These are phyloP conservation scores for Engraulis encrasicolus DNA, from an alignment of 2,113 vertebrate genomes.

Conservation along the genomic window DNA sequence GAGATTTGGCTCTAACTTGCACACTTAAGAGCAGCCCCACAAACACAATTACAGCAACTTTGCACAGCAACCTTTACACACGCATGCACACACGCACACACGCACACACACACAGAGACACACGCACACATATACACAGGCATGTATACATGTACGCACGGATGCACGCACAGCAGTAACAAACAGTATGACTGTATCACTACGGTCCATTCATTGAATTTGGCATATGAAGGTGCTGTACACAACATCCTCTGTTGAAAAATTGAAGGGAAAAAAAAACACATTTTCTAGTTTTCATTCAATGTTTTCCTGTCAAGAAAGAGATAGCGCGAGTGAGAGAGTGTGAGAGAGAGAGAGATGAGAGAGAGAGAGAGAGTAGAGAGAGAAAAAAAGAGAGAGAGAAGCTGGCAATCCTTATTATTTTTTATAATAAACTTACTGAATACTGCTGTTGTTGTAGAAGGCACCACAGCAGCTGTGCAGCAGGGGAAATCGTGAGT, in stretches of 20 bases:
- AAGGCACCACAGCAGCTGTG: not conserved
- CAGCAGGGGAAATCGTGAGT: not conserved
- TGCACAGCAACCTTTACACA: not conserved
- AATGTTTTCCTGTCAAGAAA: too few relatives aligned
- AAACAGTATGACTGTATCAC: not conserved
- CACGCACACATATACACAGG: not conserved
- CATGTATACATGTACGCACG: conserved; percentile 53
- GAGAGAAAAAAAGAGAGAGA: not conserved
- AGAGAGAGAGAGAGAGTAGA: not conserved
- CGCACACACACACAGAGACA: conserved; percentile 32
- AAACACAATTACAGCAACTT: not conserved
- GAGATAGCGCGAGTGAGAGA: not conserved
- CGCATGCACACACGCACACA: conserved; percentile 54
- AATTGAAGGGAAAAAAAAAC: too few relatives aligned
- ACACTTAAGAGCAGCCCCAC: conserved; percentile 5
- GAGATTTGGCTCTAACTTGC: not conserved
- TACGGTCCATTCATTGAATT: not conserved
- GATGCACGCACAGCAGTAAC: conserved; percentile 22
- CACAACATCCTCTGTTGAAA: not conserved
- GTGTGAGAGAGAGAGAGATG: not conserved
- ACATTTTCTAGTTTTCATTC: too few relatives aligned
- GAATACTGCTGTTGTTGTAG: not conserved
- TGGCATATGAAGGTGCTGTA: not conserved
- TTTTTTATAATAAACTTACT: not conserved
- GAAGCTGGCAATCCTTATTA: not conserved